Percentiles rank a stretch among this genome's conserved stretches.
Evolutionary conservation across 2,797 vertebrate species (phyloP).

Genomic region (Zonotrichia albicollis): DNA sequence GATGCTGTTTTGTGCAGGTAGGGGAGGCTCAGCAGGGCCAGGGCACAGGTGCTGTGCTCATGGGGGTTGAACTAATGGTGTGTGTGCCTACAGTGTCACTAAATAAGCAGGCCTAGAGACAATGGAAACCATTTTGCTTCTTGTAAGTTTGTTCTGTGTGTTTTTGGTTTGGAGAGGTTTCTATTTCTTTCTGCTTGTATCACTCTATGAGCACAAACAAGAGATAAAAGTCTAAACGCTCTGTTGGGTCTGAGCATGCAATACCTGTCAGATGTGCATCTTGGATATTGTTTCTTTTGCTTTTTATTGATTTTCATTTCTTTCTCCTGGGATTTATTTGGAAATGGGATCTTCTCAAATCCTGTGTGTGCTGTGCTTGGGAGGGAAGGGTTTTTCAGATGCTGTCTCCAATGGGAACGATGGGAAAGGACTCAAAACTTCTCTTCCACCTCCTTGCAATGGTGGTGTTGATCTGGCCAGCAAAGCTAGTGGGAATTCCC

Average conservation of each 20-base stretch:
- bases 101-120: neutral
- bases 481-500: neutral
- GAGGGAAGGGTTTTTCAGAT: neutral
- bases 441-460: neutral
- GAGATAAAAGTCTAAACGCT: neutral
- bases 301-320: neutral
- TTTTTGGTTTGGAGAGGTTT: neutral
- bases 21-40: neutral
- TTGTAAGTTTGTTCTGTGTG: neutral
- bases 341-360: neutral
- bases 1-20: neutral
- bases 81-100: neutral
- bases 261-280: neutral
- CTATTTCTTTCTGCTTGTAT: neutral
- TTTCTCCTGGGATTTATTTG: neutral
- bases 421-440: neutral
- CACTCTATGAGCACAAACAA: neutral
- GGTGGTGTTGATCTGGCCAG: neutral
- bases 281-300: neutral
- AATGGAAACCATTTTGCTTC: neutral
- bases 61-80: neutral
- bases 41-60: neutral
- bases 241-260: neutral
- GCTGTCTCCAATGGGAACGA: neutral
- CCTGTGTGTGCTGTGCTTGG: fast-evolving